A percentile compares a stretch with the other conserved stretches of the same genome.
Evolutionary conservation across 2,113 vertebrate genomes (phyloP).

Genomic region (Astur gentilis): DNA sequence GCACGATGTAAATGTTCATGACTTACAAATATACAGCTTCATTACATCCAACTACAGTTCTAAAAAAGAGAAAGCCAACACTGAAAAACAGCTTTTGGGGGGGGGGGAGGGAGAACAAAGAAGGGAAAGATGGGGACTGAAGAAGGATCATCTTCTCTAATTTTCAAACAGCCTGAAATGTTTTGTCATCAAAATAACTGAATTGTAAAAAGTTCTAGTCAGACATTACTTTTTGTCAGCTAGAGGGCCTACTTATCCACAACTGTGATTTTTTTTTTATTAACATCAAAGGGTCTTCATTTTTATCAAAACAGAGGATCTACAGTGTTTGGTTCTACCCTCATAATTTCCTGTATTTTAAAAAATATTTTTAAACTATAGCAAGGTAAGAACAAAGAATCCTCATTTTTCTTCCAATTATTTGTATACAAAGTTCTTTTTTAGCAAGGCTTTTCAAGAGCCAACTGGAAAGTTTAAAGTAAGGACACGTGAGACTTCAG

Average conservation of each 20-base stretch:
- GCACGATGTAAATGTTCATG: neutral
- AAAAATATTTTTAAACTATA: neutral
- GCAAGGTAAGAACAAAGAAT: neutral
- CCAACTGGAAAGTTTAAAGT: neutral
- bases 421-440: neutral
- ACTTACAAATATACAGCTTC: neutral
- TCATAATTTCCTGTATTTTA: neutral
- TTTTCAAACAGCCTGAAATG: neutral
- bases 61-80: neutral
- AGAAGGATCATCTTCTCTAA: neutral
- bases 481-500: neutral
- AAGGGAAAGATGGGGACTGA: neutral
- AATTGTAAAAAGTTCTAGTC: neutral
- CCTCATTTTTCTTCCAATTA: neutral
- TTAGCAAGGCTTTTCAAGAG: neutral
- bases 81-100: neutral
- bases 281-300: neutral
- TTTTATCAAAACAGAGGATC: neutral
- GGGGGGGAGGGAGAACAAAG: neutral
- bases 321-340: neutral
- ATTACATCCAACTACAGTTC: neutral
- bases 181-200: neutral
- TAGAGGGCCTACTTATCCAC: constrained; percentile 36
- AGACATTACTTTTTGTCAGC: neutral
- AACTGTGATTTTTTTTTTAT: neutral